A percentile compares a stretch with the other conserved stretches of the same genome.
These are phyloP conservation scores for Gonocerus acuteangulatus DNA, from an alignment of 2,888 invertebrate species.

Conservation along the genomic window DNA sequence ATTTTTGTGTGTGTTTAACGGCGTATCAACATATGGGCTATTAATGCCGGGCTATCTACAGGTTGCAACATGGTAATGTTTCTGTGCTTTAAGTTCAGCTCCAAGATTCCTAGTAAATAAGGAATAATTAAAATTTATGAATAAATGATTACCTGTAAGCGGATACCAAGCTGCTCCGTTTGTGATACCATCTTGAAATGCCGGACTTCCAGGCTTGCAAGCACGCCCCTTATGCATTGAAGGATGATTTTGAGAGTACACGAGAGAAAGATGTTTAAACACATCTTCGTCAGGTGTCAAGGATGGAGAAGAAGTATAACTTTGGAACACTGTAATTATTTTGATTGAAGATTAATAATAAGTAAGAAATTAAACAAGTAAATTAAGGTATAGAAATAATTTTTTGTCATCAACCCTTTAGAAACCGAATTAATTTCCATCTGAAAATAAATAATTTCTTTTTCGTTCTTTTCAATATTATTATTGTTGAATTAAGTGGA, in stretches of 20 bases:
- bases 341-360: neutral
- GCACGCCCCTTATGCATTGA: slow-evolving; percentile 50
- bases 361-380: neutral
- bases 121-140: neutral
- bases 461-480: too few relatives aligned
- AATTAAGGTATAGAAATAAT: slow-evolving; percentile 1
- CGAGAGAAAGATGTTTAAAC: slow-evolving; percentile 51
- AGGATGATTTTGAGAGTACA: slow-evolving; percentile 52
- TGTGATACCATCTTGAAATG: slow-evolving; percentile 54
- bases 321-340: slow-evolving; percentile 79
- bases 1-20: too few relatives aligned
- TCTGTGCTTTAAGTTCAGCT: too few relatives aligned
- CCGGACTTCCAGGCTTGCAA: slow-evolving; percentile 45
- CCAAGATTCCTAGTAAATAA: too few relatives aligned
- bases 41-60: too few relatives aligned
- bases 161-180: slow-evolving; percentile 61
- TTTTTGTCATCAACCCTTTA: neutral
- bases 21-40: too few relatives aligned
- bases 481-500: too few relatives aligned
- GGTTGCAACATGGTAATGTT: too few relatives aligned
- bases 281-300: slow-evolving; percentile 59
- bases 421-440: neutral
- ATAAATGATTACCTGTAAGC: slow-evolving; percentile 46
- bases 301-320: slow-evolving; percentile 61
- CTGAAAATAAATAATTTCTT: neutral